Evolutionary conservation across 2,888 invertebrate species (phyloP), one percentile per base, ranked within the genome.

Genomic region (Hymenopus coronatus): DNA sequence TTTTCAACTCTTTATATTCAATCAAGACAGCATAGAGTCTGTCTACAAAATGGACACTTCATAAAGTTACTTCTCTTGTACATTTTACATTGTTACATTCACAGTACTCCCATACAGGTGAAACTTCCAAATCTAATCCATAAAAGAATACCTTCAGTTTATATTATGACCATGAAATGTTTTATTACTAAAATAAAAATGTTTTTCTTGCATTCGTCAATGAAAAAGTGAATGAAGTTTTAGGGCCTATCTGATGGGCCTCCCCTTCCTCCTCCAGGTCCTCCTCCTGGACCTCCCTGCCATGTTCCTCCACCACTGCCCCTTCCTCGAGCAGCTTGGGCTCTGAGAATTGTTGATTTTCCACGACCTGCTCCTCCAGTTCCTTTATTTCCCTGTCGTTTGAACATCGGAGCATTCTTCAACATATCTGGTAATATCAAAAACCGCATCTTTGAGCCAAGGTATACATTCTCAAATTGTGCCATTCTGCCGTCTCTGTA

Each of bases 401-500:
- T 99, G 93, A 99, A 98, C 98, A 99, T 99, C 0, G 98, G 98
- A 9, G 98, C 98, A 93, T 98, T 99, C 94, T 99, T 99, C 92
- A 99, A 94, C 99, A 99, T 99, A 93, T 99, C 99, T 0, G 99
- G 99, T 92, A 99, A 94, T 93, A 99, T 99, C 90, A 99, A 95
- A 93, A 99, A 99, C 85, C 99, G 95, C 90, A 99, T 98, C 94
- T 99, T 99, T 28, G 99, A 99, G 28, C 99, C 99, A 91, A 99
- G 98, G 93, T 98, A 99, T 9, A 99, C 99, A 94, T 99, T 99
- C 93, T 99, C 99, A 91, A 99, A 94, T 92, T 98, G 97, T 7
- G 97, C 97, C 0, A 98, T 97, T 91, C 98, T 95, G 7, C 99
- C 99, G 93, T 99, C 99, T 90, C 99, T 95, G 93, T 98, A 97